phyloP scores from a whole-genome alignment of 2,888 invertebrate species.

The Vannuccia rotundouncinata region DNA sequence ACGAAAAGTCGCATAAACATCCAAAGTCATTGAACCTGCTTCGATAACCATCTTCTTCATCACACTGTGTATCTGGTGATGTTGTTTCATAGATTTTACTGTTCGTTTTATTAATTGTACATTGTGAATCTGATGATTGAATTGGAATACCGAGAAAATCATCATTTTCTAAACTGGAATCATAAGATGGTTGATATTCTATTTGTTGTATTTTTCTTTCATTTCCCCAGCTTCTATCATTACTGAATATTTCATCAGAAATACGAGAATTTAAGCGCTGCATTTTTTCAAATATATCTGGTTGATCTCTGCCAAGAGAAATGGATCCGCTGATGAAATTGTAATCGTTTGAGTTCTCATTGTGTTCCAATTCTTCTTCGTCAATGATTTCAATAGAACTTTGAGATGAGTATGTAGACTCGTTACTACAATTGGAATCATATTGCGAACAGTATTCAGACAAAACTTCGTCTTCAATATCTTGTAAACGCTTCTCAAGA shows the following conservation, averaged over 20 bases:
- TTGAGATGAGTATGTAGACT: neutral
- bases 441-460: too few relatives aligned
- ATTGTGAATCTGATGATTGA: too few relatives aligned
- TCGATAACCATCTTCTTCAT: conserved; percentile 2
- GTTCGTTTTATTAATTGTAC: too few relatives aligned
- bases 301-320: neutral
- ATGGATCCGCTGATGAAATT: neutral
- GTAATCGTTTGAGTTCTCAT: neutral
- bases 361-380: too few relatives aligned
- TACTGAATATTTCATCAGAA: neutral
- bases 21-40: too few relatives aligned
- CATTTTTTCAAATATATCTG: neutral
- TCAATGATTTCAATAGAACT: neutral
- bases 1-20: conserved; percentile 2
- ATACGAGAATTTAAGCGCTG: conserved; percentile 4
- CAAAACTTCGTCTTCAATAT: neutral
- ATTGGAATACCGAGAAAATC: neutral
- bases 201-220: neutral
- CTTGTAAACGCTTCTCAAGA: neutral
- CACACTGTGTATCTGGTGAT: too few relatives aligned
- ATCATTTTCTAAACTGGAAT: neutral
- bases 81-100: too few relatives aligned
- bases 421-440: neutral
- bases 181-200: neutral
- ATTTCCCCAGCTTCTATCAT: neutral